Conservation (phyloP, 2,113 vertebrate genomes). For the Paedocypris sp. region DNA sequence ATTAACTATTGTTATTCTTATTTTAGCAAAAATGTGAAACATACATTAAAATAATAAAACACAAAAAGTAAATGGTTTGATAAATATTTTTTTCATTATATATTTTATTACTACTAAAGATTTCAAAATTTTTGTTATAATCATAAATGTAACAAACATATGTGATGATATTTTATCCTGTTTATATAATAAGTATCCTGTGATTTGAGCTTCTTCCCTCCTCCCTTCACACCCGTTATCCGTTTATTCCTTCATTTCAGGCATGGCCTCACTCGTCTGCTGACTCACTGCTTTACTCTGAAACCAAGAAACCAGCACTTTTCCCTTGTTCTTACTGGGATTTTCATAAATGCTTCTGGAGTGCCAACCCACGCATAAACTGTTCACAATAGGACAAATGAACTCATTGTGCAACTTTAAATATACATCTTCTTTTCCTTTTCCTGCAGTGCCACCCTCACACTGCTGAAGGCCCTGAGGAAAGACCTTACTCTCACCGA, state of each 20-base stretch:
- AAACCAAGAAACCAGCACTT: not conserved
- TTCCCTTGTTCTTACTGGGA: not conserved
- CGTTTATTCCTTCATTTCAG: conserved; percentile 13
- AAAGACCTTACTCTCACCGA: not conserved
- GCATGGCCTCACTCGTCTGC: too few relatives aligned
- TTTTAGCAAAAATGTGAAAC: too few relatives aligned
- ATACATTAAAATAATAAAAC: too few relatives aligned
- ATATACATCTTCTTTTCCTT: conserved; percentile 12
- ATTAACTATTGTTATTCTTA: too few relatives aligned
- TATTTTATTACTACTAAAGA: too few relatives aligned
- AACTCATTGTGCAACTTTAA: conserved; percentile 19
- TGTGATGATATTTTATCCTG: too few relatives aligned
- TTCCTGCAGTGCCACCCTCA: not conserved
- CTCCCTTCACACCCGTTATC: conserved; percentile 1
- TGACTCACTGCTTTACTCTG: not conserved
- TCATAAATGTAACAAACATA: too few relatives aligned
- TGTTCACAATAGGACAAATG: conserved; percentile 14
- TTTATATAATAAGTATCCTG: too few relatives aligned
- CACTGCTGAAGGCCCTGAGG: conserved; percentile 5
- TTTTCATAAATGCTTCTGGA: not conserved
- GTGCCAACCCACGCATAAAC: not conserved
- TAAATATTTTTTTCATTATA: too few relatives aligned
- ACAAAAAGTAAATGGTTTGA: too few relatives aligned
- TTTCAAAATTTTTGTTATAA: too few relatives aligned
- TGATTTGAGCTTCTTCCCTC: not conserved